phyloP scores from a whole-genome alignment of 1,140 invertebrate species.

The Nymphalis io region DNA sequence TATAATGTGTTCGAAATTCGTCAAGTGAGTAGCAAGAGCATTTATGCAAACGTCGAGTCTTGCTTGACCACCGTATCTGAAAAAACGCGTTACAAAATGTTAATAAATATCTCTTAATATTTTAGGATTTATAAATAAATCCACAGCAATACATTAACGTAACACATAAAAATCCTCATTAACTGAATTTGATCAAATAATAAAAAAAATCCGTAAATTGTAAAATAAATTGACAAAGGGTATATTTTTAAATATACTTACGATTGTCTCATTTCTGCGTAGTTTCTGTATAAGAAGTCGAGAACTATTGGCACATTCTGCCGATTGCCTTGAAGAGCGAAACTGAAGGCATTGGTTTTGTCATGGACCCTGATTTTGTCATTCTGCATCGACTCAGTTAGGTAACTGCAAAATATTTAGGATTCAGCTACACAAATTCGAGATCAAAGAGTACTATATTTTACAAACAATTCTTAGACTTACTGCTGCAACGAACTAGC shows the following conservation, averaged over 20 bases:
- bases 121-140: not conserved
- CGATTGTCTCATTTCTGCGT: conserved; percentile 42
- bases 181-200: too few species aligned
- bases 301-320: conserved; percentile 59
- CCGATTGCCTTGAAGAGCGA: conserved; percentile 64
- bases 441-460: not conserved
- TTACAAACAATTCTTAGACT: conserved; percentile 39
- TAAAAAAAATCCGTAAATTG: too few species aligned
- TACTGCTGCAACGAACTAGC: conserved; percentile 72
- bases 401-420: conserved; percentile 49
- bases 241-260: conserved; percentile 20
- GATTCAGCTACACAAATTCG: not conserved
- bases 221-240: too few species aligned
- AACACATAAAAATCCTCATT: too few species aligned
- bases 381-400: conserved; percentile 55
- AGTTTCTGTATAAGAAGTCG: conserved; percentile 58
- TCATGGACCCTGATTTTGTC: conserved; percentile 67
- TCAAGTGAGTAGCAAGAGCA: conserved; percentile 52
- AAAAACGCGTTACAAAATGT: not conserved
- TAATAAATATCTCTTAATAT: conserved; percentile 7
- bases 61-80: conserved; percentile 59
- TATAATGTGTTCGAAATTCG: conserved; percentile 54
- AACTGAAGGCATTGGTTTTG: conserved; percentile 62
- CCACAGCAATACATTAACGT: not conserved
- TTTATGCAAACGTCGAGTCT: conserved; percentile 50